These are phyloP conservation scores for Drosophila triauraria DNA, from an alignment of 1,140 invertebrate genomes.

Conservation along the genomic window DNA sequence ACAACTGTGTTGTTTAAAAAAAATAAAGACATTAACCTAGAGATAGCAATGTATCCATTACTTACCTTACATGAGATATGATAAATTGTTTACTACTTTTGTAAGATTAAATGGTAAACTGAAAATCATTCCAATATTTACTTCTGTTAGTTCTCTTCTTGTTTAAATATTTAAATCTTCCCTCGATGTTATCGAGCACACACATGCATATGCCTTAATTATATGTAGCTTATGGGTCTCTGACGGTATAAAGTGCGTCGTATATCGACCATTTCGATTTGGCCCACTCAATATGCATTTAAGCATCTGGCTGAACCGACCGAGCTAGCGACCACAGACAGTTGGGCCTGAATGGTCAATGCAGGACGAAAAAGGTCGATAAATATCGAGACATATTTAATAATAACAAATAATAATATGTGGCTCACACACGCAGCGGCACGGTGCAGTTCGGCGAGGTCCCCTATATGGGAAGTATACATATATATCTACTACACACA, in stretches of 20 bases:
- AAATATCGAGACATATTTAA: constrained; percentile 77
- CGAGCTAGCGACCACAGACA: constrained; percentile 23
- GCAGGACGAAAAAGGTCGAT: constrained; percentile 45
- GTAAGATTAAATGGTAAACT: not conserved
- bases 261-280: constrained; percentile 48
- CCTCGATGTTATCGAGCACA: constrained; percentile 8
- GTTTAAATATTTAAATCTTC: constrained; percentile 40
- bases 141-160: not conserved
- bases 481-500: constrained; percentile 6
- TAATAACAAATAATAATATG: constrained; percentile 77
- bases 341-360: constrained; percentile 14
- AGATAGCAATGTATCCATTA: not conserved
- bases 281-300: constrained; percentile 49
- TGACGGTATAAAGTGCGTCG: constrained; percentile 15
- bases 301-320: constrained; percentile 45
- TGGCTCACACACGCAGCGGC: constrained; percentile 30
- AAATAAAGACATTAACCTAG: no score
- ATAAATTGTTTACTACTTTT: not conserved
- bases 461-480: not conserved
- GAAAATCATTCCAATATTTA: constrained; percentile 36
- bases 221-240: constrained; percentile 29
- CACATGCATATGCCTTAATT: constrained; percentile 3
- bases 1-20: no score
- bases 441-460: constrained; percentile 21
- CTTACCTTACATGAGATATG: not conserved